Conservation (phyloP, 2,113 vertebrate genomes). For the Calypte anna region DNA sequence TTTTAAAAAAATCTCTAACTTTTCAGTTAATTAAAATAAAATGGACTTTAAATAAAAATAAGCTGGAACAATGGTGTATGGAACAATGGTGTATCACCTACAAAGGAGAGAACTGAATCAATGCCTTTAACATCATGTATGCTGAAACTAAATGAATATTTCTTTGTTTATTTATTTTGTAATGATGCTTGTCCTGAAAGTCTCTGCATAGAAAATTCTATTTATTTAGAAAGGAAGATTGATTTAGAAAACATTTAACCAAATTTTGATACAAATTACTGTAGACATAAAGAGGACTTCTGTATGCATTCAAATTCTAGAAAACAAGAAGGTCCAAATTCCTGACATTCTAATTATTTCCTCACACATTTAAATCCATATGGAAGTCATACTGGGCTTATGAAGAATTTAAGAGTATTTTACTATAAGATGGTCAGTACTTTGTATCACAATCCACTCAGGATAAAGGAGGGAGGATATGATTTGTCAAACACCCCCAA, state of each 20-base stretch:
- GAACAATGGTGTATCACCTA: not conserved
- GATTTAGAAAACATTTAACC: not conserved
- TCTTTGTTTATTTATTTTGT: not conserved
- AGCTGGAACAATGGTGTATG: not conserved
- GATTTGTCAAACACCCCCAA: not conserved
- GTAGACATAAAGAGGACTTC: not conserved
- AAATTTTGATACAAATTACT: not conserved
- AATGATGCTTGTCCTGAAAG: not conserved
- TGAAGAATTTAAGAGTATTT: not conserved
- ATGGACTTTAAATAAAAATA: not conserved
- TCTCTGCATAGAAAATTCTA: not conserved
- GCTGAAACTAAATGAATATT: not conserved
- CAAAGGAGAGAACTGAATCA: not conserved
- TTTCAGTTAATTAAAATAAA: not conserved
- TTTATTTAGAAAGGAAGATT: not conserved
- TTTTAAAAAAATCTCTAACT: not conserved
- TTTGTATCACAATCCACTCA: fast-evolving
- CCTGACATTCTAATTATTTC: not conserved
- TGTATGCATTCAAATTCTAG: not conserved
- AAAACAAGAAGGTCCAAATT: not conserved
- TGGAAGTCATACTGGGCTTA: not conserved
- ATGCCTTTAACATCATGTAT: not conserved
- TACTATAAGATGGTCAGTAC: not conserved
- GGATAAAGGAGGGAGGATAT: not conserved
- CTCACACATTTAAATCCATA: not conserved